Evolutionary conservation across 2,797 vertebrate genomes (phyloP), one percentile per base, ranked within the genome.

Genomic region (Arnoldichthys spilopterus): DNA sequence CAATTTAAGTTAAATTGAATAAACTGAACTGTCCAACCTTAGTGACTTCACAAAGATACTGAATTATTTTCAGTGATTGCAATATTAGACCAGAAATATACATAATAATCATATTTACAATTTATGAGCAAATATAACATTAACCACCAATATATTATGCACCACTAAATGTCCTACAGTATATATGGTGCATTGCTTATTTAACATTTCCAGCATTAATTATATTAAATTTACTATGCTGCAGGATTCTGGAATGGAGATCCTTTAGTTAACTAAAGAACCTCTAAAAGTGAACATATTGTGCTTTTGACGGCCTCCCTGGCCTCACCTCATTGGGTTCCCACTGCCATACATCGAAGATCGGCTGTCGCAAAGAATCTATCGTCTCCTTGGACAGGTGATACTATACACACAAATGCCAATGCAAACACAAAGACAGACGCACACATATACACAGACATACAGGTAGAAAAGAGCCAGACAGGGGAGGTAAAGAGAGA

Each of bases 261-360:
- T 68, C 1, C 8, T 47, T 24, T 7, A 47, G 26, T 49, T 69
- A 69, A 16, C 6, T 34, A 3, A 34, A 11, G 20, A 22, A 0
- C 32, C 20, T 37, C 16, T 16, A 15, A 30, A 20, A 58, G 24
- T 26, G 8, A 13, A n/a, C 22, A 24, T 12, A 26, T 22, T 16
- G 22, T 28, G 3, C n/a, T 58, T 56, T 58, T 56, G 47, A 47
- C 6, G 18, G 45, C 59, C 73, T 26, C 8, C 30, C 51, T 51
- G 32, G 11, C 81, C 89, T 94, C 91, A 98, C 97, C 96, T 98
- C 97, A 0, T 96, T 98, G 79, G 96, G 93, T 54, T 98, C 97
- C 97, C 96, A 98, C 69, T 97, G 94, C 97, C 97, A 98, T 76
- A 96, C 96, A 4, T 98, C 95, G n/a, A 98, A 98, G 9, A 95